Evolutionary conservation across 2,888 invertebrate species (phyloP).

Genomic region (Pseudococcus longispinus): DNA sequence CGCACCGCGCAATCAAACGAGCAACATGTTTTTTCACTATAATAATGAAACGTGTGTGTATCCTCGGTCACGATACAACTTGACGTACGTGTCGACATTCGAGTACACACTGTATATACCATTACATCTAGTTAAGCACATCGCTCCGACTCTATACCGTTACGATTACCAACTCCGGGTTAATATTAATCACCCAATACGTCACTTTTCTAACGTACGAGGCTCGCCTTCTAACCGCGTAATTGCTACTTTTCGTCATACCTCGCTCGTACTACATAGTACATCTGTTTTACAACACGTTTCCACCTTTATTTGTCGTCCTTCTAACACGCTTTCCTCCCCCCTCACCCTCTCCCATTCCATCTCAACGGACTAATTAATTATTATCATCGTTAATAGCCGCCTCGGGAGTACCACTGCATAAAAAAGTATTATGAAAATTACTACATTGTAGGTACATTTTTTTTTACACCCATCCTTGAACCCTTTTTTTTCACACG

Average conservation of each 20-base stretch:
- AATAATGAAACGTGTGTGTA: background rate
- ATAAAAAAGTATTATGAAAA: conserved; percentile 15
- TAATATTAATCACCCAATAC: conserved; percentile 14
- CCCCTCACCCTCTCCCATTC: too few relatives aligned
- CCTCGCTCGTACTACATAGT: background rate
- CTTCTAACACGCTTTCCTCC: background rate
- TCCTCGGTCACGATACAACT: background rate
- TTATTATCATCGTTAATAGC: conserved; percentile 19
- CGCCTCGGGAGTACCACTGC: background rate
- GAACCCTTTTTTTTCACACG: background rate
- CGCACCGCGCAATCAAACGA: conserved; percentile 3
- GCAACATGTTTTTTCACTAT: conserved; percentile 29
- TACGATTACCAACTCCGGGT: background rate
- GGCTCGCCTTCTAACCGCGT: background rate
- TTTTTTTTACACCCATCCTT: background rate
- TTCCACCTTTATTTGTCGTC: background rate
- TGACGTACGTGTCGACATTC: background rate
- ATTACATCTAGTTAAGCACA: background rate
- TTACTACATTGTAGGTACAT: background rate
- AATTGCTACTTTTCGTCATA: conserved; percentile 39
- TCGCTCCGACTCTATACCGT: background rate
- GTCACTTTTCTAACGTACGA: background rate
- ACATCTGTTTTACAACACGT: background rate
- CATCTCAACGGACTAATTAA: background rate
- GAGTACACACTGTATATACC: background rate